These are phyloP conservation scores for Eurytoma californica DNA, from an alignment of 2,888 invertebrate species.

Conservation along the genomic window DNA sequence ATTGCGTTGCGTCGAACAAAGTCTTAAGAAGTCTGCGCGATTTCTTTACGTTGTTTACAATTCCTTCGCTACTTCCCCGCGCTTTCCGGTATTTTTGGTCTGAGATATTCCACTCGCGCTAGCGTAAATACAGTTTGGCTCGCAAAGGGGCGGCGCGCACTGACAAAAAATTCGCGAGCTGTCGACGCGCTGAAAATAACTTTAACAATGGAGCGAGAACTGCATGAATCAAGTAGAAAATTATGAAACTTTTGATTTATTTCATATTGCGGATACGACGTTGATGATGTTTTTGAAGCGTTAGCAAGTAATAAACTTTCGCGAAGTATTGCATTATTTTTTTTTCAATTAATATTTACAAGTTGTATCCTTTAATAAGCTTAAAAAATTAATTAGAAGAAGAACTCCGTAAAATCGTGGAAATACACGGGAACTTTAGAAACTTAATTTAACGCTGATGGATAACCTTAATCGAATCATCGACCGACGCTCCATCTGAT, in stretches of 20 bases:
- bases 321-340: no score
- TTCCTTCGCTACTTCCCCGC: neutral
- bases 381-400: neutral
- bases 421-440: no score
- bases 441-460: no score
- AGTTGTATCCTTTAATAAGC: neutral
- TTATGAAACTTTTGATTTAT: slow-evolving; percentile 48
- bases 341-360: no score
- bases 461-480: no score
- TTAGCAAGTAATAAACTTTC: neutral
- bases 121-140: slow-evolving; percentile 42
- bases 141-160: no score
- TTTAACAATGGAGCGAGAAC: slow-evolving; percentile 37
- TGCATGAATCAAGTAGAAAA: slow-evolving; percentile 40
- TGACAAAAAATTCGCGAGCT: neutral
- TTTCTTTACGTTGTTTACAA: slow-evolving; percentile 51
- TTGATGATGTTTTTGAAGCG: slow-evolving; percentile 32
- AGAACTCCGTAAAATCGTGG: no score
- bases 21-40: slow-evolving; percentile 40
- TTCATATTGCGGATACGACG: neutral
- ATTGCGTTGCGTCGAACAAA: slow-evolving; percentile 42
- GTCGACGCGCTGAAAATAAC: slow-evolving; percentile 15
- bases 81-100: slow-evolving; percentile 43
- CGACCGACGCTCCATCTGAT: no score
- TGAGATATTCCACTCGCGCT: slow-evolving; percentile 41